Evolutionary conservation across 2,888 invertebrate species (phyloP), one percentile per base, ranked within the genome.

Genomic region (Isotomurus palustris): DNA sequence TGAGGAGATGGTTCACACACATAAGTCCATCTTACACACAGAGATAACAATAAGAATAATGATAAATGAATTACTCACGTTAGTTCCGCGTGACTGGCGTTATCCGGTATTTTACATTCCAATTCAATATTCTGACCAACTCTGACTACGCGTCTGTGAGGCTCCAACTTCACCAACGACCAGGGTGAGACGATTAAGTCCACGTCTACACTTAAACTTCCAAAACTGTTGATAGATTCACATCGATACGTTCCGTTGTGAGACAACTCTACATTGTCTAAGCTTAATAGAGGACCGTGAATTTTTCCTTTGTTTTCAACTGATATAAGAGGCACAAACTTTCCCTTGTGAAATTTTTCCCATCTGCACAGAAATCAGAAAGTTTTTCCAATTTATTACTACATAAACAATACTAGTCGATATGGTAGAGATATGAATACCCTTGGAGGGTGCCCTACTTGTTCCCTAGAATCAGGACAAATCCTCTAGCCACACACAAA

Each of bases 231-330:
- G 29, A 49, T 56, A 2, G 59, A 59, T 53, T 64, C 62, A 51
- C 65, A 66, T 3, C 58, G 62, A 56, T 66, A 68, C 12, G 64
- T 64, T 17, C 64, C 66, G 59, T 64, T 68, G 41, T 60, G 58
- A 25, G 53, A 51, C 14, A 29, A 28, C 44, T 60, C 57, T 38
- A 60, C 50, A 21, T 36, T 45, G 10, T 29, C 49, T 24, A 67
- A 60, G 47, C 62, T 59, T 38, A 67, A 56, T 28, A 65, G 41
- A 14, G 67, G 64, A 17, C 67, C 65, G 21, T 50, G 17, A 50
- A 56, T 51, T 44, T 52, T 12, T 21, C 14, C 41, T 29, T 17
- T 41, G 45, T 12, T n/a, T n/a, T 47, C 29, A 38, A 50, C 10
- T 28, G 41, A 35, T 21, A 50, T 45, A 38, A 55, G 56, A 55